A percentile compares a stretch with the other conserved stretches of the same genome.
Evolutionary conservation across 2,113 vertebrate genomes (phyloP).

Genomic region (Callipepla californica): DNA sequence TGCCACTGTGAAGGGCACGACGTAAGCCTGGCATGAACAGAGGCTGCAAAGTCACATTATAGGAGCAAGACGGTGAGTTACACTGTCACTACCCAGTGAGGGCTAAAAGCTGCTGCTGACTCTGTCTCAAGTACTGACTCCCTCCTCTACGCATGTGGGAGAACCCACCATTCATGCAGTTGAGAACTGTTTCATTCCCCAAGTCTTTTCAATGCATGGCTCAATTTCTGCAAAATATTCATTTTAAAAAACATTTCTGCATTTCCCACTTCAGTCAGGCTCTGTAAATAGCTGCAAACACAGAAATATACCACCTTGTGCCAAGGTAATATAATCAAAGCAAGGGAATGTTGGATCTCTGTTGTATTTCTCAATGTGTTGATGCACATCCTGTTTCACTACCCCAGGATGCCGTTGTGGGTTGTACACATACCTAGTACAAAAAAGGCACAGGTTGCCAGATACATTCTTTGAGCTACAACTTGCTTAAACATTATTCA

Average conservation of each 20-base stretch:
- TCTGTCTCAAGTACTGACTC: background rate
- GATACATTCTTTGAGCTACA: background rate
- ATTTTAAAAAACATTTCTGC: background rate
- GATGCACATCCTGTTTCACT: background rate
- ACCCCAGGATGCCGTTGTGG: background rate
- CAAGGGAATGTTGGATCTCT: background rate
- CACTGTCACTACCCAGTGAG: background rate
- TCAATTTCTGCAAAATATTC: background rate
- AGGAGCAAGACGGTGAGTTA: background rate
- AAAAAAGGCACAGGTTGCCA: background rate
- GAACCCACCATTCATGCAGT: background rate
- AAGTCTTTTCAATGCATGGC: background rate
- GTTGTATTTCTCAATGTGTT: background rate
- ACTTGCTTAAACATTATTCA: background rate
- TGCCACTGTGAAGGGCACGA: background rate
- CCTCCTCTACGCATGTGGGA: background rate
- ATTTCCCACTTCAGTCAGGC: background rate
- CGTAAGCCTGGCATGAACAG: background rate
- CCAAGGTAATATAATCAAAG: background rate
- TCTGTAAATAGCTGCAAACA: background rate
- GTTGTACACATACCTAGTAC: background rate
- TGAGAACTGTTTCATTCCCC: background rate
- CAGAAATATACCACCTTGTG: background rate
- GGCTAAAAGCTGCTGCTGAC: background rate
- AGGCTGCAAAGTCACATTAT: background rate